Percentiles rank a stretch among this genome's conserved stretches.
These are phyloP conservation scores for Psittacula derbiana DNA, from an alignment of 2,797 vertebrate genomes.

Conservation along the genomic window DNA sequence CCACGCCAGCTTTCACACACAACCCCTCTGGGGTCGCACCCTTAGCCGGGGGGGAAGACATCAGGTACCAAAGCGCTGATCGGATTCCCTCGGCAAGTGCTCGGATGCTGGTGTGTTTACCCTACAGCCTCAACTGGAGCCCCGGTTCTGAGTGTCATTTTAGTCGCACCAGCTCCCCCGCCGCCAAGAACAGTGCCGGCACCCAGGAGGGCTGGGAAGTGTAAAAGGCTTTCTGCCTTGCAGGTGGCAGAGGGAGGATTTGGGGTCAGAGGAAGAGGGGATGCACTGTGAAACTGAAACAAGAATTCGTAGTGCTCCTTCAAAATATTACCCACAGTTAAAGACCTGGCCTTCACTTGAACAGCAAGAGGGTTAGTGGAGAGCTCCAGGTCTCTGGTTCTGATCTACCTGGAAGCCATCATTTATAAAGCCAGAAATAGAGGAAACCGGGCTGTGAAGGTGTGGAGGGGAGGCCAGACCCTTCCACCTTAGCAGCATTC, in stretches of 20 bases:
- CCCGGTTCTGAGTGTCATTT: background rate
- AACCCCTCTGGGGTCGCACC: background rate
- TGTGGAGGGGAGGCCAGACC: background rate
- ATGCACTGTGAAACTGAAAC: background rate
- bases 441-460: background rate
- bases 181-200: background rate
- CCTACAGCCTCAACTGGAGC: background rate
- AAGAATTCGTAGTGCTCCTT: background rate
- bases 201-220: background rate
- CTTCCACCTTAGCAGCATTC: background rate
- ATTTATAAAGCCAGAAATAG: background rate
- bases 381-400: background rate
- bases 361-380: background rate
- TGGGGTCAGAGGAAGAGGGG: background rate
- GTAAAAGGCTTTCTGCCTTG: background rate
- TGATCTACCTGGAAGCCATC: background rate
- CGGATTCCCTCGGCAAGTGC: background rate
- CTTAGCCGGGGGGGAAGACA: fast-evolving
- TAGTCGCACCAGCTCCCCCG: background rate
- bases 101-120: background rate
- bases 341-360: background rate
- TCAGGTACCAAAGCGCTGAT: fast-evolving
- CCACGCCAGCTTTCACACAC: background rate
- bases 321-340: background rate
- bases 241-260: background rate